These are phyloP conservation scores for Sylvietta virens DNA, from an alignment of 2,113 vertebrate species.

Conservation along the genomic window DNA sequence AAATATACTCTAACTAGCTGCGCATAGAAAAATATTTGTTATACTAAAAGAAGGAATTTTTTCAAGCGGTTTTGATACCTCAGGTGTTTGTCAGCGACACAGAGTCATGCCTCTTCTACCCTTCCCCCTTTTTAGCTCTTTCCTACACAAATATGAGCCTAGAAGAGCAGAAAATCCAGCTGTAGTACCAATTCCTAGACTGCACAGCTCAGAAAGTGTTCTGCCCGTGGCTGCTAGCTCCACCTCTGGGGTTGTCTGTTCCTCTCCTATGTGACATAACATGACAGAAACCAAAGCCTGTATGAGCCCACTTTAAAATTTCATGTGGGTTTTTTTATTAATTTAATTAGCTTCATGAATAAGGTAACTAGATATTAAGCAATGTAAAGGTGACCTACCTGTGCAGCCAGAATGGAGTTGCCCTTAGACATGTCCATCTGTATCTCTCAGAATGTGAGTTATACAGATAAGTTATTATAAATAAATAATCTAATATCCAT, in stretches of 20 bases:
- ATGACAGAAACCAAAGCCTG: not conserved
- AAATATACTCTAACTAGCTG: not conserved
- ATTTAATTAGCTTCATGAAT: not conserved
- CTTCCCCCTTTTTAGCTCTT: not conserved
- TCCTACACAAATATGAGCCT: not conserved
- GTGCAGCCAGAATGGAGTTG: not conserved
- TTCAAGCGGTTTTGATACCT: not conserved
- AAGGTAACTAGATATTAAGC: not conserved
- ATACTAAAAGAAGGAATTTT: not conserved
- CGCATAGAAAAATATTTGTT: not conserved
- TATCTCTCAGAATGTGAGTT: conserved; percentile 20
- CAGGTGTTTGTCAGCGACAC: not conserved
- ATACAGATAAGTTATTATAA: not conserved
- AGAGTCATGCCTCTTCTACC: not conserved
- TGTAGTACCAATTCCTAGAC: not conserved
- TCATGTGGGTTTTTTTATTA: not conserved
- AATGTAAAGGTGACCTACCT: not conserved
- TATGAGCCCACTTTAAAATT: not conserved
- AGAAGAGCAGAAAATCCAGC: not conserved
- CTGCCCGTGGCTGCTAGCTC: not conserved
- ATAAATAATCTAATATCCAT: conserved; percentile 45
- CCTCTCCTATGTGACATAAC: not conserved
- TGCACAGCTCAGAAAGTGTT: not conserved
- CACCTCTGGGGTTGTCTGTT: not conserved
- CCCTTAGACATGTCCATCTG: not conserved